Conservation (phyloP, 1,140 invertebrate genomes). For the Scaptomyza pallida region DNA sequence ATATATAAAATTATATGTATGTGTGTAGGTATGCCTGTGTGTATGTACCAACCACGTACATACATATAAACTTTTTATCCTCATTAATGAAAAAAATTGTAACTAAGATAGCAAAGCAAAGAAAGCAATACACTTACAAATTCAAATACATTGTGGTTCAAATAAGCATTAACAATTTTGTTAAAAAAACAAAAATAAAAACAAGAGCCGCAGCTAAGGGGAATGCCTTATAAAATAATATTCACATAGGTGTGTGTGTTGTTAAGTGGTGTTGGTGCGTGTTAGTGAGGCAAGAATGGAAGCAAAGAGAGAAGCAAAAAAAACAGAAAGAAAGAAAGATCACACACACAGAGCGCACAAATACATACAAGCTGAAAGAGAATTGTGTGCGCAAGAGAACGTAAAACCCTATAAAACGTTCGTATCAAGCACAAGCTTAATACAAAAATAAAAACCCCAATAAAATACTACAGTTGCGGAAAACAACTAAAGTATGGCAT, state of each 20-base stretch:
- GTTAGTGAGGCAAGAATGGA: conserved; percentile 13
- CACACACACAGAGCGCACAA: conserved; percentile 16
- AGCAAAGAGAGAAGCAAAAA: conserved; percentile 15
- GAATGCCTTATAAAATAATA: conserved; percentile 29
- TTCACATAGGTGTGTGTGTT: conserved; percentile 3
- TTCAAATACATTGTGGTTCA: not conserved
- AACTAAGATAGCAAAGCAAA: too few relatives aligned
- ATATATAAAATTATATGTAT: too few relatives aligned
- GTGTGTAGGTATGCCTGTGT: too few relatives aligned
- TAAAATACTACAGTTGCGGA: conserved; percentile 16
- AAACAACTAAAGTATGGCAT: not conserved
- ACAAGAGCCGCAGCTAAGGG: conserved; percentile 6
- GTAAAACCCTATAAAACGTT: conserved; percentile 20
- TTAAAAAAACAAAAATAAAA: not conserved
- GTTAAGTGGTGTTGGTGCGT: conserved; percentile 18
- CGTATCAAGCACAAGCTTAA: conserved; percentile 28
- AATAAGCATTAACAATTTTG: not conserved
- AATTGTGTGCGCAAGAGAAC: conserved; percentile 37
- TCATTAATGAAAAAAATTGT: too few relatives aligned
- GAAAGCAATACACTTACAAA: too few relatives aligned
- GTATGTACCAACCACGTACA: too few relatives aligned
- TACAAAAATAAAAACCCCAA: conserved; percentile 31
- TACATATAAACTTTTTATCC: too few relatives aligned
- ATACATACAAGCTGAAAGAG: conserved; percentile 5
- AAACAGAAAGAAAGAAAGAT: conserved; percentile 31